Evolutionary conservation across 2,113 vertebrate genomes (phyloP).

Genomic region (Phoxinus phoxinus): DNA sequence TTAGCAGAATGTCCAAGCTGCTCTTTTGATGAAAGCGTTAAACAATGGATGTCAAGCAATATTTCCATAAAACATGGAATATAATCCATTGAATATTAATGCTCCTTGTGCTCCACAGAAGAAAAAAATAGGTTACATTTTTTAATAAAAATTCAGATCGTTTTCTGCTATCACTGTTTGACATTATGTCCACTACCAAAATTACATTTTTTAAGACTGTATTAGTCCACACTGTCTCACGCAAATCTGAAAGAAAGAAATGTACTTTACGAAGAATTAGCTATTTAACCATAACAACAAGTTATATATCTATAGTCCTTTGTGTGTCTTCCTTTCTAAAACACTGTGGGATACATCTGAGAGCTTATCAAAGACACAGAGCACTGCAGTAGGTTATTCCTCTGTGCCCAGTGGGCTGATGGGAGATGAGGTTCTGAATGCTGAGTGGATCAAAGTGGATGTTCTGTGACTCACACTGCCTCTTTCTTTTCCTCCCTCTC

Average conservation of each 20-base stretch:
- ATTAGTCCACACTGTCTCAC: neutral
- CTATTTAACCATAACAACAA: neutral
- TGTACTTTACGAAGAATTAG: neutral
- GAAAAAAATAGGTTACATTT: neutral
- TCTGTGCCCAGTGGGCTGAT: constrained; percentile 21
- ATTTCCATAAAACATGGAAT: neutral
- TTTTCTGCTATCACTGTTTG: neutral
- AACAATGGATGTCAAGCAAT: neutral
- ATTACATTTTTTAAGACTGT: neutral
- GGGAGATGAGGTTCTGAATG: constrained; percentile 40
- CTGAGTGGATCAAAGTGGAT: constrained; percentile 59
- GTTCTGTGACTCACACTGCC: constrained; percentile 57
- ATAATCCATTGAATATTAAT: neutral
- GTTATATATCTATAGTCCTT: neutral
- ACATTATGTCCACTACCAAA: neutral
- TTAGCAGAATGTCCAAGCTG: neutral
- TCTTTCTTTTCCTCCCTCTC: constrained; percentile 15
- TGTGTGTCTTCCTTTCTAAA: constrained; percentile 27
- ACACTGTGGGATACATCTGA: constrained; percentile 7
- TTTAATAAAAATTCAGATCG: neutral
- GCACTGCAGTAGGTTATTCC: constrained; percentile 37
- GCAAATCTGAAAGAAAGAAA: neutral
- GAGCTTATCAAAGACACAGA: constrained; percentile 13
- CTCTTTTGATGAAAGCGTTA: neutral
- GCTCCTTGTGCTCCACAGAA: neutral